Evolutionary conservation across 2,797 vertebrate species (phyloP).

Genomic region (Bradypodion pumilum): DNA sequence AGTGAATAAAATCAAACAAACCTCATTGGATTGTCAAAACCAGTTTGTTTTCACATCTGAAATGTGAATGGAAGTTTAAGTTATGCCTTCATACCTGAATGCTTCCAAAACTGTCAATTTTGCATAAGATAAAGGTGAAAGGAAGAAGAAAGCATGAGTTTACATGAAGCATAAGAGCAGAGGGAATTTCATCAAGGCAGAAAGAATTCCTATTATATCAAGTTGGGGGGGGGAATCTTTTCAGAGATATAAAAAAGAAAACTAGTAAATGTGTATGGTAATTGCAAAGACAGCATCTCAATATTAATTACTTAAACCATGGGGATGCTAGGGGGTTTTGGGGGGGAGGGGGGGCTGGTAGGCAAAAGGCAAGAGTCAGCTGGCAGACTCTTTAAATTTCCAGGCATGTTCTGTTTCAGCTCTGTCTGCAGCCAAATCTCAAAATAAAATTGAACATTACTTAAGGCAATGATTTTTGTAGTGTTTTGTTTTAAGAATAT

Average conservation of each 20-base stretch:
- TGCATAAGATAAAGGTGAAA: conserved; percentile 42
- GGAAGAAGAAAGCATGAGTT: conserved; percentile 19
- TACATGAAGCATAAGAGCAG: conserved; percentile 43
- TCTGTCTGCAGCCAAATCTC: conserved; percentile 50
- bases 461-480: conserved; percentile 28
- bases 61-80: conserved; percentile 40
- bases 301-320: conserved; percentile 67
- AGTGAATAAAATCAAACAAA: conserved; percentile 1
- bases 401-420: conserved; percentile 54
- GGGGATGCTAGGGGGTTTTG: conserved; percentile 63
- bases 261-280: conserved; percentile 23
- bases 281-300: conserved; percentile 58
- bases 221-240: conserved; percentile 33
- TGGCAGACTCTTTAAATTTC: conserved; percentile 62
- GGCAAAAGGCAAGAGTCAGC: conserved; percentile 53
- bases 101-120: conserved; percentile 46
- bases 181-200: conserved; percentile 22
- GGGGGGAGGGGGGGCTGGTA: too few relatives aligned
- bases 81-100: conserved; percentile 37
- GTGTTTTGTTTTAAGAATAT: neutral
- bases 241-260: neutral
- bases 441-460: conserved; percentile 46
- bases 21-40: conserved; percentile 36
- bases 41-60: conserved; percentile 50
- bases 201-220: conserved; percentile 47